Base-by-base conservation (phyloP, 2,113 vertebrate species). In the Donacobius atricapilla region DNA sequence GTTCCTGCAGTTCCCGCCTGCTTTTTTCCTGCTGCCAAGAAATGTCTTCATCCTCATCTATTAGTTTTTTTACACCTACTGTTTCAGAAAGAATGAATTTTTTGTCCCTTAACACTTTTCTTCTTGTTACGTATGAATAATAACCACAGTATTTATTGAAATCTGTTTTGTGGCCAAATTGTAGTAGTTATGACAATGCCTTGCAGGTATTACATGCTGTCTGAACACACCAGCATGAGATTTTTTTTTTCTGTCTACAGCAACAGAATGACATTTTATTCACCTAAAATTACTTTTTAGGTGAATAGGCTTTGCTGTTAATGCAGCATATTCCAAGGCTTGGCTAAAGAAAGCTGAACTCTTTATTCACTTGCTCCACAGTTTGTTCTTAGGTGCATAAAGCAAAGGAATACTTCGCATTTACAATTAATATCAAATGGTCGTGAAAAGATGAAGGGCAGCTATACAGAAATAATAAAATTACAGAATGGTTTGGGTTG, bases 131-230 rank as follows among this genome's bases (percentile, higher is more conserved):
- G 11, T 92, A 8, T 57, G 44, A 37, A 39, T 92, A 56, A 37
- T 65, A 82, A 53, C 69, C 83, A 76, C 17, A 37, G 11, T 44
- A 53, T 95, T 94, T 95, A 90, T 40, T 78, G 47, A 82, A 92
- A 92, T 71, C 37, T 89, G 27, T 83, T 96, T 72, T 91, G 45
- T 94, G 92, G 90, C 73, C 61, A 95, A 90, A 61, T 71, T 50
- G 83, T 27, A 51, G 86, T 57, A 68, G 79, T 78, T 95, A 69
- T 50, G 90, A 84, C 79, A 93, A 73, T 93, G 87, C 72, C 80
- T 94, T 65, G 39, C 53, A 84, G 89, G 70, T 94, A 76, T 89
- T 82, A 72, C 53, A 56, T 25, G 71, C 58, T 94, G 65, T 85
- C 70, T 93, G 80, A 92, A 47, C 75, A 58, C 18, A 30, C 6